A percentile compares a stretch with the other conserved stretches of the same genome.
phyloP scores from a whole-genome alignment of 2,797 vertebrate species.

The Otus scops region DNA sequence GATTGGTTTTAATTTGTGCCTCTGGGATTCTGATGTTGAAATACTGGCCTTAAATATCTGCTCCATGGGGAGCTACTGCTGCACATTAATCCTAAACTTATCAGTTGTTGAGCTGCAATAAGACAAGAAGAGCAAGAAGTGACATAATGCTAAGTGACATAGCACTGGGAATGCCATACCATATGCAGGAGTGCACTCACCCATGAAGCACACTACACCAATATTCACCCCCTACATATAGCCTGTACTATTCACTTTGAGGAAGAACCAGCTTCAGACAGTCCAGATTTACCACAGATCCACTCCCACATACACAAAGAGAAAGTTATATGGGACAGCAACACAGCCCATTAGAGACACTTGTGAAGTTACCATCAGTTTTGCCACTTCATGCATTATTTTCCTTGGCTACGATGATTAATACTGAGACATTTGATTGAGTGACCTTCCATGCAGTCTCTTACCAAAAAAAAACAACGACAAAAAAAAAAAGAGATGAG shows the following conservation, averaged over 20 bases:
- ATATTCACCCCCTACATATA: neutral
- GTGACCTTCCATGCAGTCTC: neutral
- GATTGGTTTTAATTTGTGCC: neutral
- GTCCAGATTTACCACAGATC: neutral
- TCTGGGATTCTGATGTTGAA: neutral
- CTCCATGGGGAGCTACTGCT: neutral
- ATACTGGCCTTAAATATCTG: neutral
- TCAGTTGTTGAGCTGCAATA: neutral
- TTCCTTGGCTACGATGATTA: neutral
- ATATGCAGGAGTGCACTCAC: neutral
- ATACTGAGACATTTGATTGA: neutral
- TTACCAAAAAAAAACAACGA: neutral
- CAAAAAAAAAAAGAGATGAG: neutral
- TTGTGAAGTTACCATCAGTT: neutral
- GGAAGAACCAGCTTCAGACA: neutral
- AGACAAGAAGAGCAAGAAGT: neutral
- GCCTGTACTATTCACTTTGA: neutral
- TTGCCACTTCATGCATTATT: neutral
- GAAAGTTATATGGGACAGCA: neutral
- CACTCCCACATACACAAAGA: neutral
- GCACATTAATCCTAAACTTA: neutral
- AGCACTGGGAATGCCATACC: neutral
- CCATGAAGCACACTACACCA: neutral
- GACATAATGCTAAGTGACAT: neutral
- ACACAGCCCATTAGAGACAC: neutral